Evolutionary conservation across 2,888 invertebrate species (phyloP), one percentile per base, ranked within the genome.

Genomic region (Protonemura montana): DNA sequence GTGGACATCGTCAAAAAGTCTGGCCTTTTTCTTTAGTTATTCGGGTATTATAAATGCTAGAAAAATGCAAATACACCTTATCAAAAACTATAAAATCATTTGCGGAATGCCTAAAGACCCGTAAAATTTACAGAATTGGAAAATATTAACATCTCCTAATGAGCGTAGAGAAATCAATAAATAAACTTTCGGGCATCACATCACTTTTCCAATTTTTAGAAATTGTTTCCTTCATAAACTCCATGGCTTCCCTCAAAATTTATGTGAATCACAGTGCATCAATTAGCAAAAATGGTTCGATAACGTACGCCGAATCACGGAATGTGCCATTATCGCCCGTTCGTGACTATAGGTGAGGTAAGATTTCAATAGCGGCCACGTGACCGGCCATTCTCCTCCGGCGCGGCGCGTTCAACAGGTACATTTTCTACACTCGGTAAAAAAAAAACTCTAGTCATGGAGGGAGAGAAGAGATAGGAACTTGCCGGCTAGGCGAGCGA

Each of bases 321-420:
- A 10, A 84, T 84, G 84, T 25, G 21, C 84, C 27, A 76, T 41
- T 42, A 76, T 28, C 59, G 42, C 27, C 26, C 10, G 59, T 13
- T 84, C 84, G 84, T 84, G 84, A 83, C 83, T 83, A 42, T 83
- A 84, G 84, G 84, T 84, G 42, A 84, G 84, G 84, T 84, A 84
- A 84, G 84, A 84, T 84, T 84, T 84, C 84, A 76, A 28, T 59
- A 59, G 59, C 59, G 10, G 42, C 25, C 84, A 84, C 84, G 84
- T 84, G 84, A 84, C 76, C 84, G n/a, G 28, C 84, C 84, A 84
- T 84, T 84, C 84, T 84, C 84, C 84, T 41, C 83, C 25, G 76
- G 84, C 59, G 13, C 35, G 76, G 84, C 59, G 13, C 16, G 59
- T 7, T 59, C 84, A 59, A 84, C 84, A 84, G 84, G 84, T 84